phyloP scores from a whole-genome alignment of 2,888 invertebrate species.

The Automeris io region DNA sequence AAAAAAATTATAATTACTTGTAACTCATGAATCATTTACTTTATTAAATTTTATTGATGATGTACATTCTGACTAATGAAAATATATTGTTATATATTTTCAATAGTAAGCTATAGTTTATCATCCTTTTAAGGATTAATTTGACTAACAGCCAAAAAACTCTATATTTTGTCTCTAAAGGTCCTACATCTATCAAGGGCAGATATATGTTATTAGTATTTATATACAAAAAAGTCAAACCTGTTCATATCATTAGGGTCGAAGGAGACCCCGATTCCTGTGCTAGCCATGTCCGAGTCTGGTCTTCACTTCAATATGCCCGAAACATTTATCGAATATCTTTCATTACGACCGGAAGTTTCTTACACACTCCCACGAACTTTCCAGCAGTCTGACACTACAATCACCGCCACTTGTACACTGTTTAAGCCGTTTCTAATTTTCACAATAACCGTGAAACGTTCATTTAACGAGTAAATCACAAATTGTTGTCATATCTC shows the following conservation, averaged over 20 bases:
- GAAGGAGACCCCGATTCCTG: conserved; percentile 80
- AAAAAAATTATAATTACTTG: no score
- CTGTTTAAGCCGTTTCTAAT: conserved; percentile 9
- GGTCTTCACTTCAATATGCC: conserved; percentile 28
- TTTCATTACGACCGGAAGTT: conserved; percentile 56
- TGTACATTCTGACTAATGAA: no score
- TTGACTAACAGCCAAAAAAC: no score
- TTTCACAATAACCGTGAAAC: conserved; percentile 4
- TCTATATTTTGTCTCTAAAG: no score
- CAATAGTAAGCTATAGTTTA: no score
- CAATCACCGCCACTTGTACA: conserved; percentile 13
- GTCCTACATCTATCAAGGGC: no score
- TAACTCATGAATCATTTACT: no score
- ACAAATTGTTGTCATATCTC: conserved; percentile 66
- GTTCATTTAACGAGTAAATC: conserved; percentile 35
- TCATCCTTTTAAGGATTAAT: no score
- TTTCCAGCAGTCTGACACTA: conserved; percentile 21
- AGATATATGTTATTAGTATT: background rate
- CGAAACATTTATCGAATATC: conserved; percentile 38
- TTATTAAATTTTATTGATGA: no score
- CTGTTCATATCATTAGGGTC: conserved; percentile 83
- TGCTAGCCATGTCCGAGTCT: conserved; percentile 59
- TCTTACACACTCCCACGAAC: conserved; percentile 41
- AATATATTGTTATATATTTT: no score
- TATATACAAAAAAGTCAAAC: conserved; percentile 29